Base-by-base conservation (phyloP, 92 coral and sea anemone species). In the Hydrozoanthus gracilis region DNA sequence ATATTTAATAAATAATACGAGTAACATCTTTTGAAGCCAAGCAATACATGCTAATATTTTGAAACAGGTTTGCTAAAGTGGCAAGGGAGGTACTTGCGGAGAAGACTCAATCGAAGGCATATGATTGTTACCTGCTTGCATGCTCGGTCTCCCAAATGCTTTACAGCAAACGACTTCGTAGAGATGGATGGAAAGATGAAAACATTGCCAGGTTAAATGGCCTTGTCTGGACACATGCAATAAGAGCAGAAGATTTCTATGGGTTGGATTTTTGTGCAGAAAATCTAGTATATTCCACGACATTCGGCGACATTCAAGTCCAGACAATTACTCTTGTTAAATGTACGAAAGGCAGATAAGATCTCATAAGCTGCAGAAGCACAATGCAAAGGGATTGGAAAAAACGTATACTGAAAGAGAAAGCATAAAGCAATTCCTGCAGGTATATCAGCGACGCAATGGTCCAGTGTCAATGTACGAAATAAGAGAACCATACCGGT, bases 271-370 rank as follows among this genome's bases (percentile, higher is more conserved):
- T 90, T 9, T 92, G 98, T 77, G 71, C 95, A 18, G 95, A 88
- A 69, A 94, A 94, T 79, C 55, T 94, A 61, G 98, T 90, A 71
- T 90, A 90, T 45, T 94, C 98, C 3, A 90, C 87, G 93, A 92
- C 12, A 88, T 94, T 15, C 0, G 20, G 14, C 91, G 87, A 14
- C 95, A 94, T 65, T 88, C 93, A 3, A 92, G 98, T 65, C 88
- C 88, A 79, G 95, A 92, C 71, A 92, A 90, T 20, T 94, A 92
- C 71, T 94, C 94, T 1, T 94, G 98, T 85, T 94, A 90, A 51
- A 27, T 94, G 56, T 94, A 90, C 48, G 95, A 94, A 58, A 65
- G 94, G 9, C 92, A 92, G 5, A 90, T 90, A 27, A 15, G 87
- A 15, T 50, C 67, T 7, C 98, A 94, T 86, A 92, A 90, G 73